Conservation (phyloP, 2,113 vertebrate genomes). For the Vimba vimba region DNA sequence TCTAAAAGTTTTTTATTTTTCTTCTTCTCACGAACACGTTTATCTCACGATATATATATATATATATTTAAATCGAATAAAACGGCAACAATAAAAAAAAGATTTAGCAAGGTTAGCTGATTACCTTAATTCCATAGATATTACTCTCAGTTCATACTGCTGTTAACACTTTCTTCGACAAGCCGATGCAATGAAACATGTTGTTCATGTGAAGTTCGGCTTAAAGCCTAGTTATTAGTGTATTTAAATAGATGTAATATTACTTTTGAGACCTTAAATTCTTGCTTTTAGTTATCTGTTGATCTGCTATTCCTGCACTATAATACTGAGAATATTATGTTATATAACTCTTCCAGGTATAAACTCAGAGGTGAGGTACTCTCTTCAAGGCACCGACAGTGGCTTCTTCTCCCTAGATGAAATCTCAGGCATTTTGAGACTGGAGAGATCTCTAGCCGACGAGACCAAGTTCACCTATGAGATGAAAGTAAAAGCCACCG, state of each 20-base stretch:
- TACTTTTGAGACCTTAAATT: background rate
- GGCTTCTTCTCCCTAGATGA: constrained; percentile 92
- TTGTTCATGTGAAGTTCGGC: too few species aligned
- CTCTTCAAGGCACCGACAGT: constrained; percentile 81
- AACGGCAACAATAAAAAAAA: too few species aligned
- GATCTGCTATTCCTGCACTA: background rate
- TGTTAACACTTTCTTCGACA: too few species aligned
- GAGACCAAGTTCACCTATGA: constrained; percentile 77
- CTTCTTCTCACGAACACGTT: too few species aligned
- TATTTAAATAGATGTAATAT: background rate
- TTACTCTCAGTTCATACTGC: too few species aligned
- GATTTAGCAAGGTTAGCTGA: too few species aligned
- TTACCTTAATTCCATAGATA: too few species aligned
- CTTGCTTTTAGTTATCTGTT: background rate
- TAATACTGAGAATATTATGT: constrained; percentile 23
- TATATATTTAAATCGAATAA: too few species aligned
- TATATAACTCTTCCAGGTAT: constrained; percentile 74
- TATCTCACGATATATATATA: too few species aligned
- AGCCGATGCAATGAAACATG: too few species aligned
- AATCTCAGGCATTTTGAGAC: constrained; percentile 86
- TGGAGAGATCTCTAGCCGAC: constrained; percentile 85
- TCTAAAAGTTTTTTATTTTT: too few species aligned
- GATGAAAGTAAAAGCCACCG: constrained; percentile 87
- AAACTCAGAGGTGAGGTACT: constrained; percentile 91
- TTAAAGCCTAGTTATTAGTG: background rate